A percentile compares a stretch with the other conserved stretches of the same genome.
Conservation (phyloP, 2,888 invertebrate species). For the Sussaba pulchella region DNA sequence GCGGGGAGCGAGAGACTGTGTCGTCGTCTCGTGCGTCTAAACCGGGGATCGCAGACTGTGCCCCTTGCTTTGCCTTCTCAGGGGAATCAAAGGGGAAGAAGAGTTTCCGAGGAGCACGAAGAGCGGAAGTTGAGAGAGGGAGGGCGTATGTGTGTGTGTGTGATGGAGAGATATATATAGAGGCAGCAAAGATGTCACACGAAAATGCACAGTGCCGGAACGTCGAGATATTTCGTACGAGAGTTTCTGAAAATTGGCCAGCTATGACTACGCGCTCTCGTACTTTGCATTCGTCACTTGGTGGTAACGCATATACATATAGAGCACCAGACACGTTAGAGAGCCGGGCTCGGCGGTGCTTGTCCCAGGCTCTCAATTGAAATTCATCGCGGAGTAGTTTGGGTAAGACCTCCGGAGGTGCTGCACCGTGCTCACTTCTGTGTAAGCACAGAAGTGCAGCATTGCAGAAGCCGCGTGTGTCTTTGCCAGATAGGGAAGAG, state of each 20-base stretch:
- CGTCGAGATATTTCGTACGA: slow-evolving; percentile 35
- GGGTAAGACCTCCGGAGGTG: slow-evolving; percentile 4
- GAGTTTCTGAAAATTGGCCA: slow-evolving; percentile 46
- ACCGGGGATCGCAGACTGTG: background rate
- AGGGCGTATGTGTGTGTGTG: too few relatives aligned
- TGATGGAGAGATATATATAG: too few relatives aligned
- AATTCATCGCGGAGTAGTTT: slow-evolving; percentile 58
- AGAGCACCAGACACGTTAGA: background rate
- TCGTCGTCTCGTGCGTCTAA: background rate
- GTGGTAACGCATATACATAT: background rate
- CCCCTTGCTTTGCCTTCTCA: slow-evolving; percentile 17
- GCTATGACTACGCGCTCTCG: slow-evolving; percentile 31
- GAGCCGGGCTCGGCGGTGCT: slow-evolving; percentile 21
- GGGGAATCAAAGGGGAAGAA: background rate
- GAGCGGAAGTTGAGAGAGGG: slow-evolving; percentile 11
- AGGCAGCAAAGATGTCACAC: slow-evolving; percentile 25
- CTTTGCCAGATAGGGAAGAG: slow-evolving; percentile 22
- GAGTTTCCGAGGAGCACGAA: slow-evolving; percentile 25
- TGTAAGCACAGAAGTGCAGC: background rate
- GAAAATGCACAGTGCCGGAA: slow-evolving; percentile 50
- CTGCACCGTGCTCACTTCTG: slow-evolving; percentile 3
- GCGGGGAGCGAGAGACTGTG: background rate
- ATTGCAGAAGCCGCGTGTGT: slow-evolving; percentile 31
- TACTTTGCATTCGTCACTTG: slow-evolving; percentile 57
- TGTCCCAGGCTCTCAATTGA: slow-evolving; percentile 48